A percentile compares a stretch with the other conserved stretches of the same genome.
These are phyloP conservation scores for Aproaerema taeniolella DNA, from an alignment of 2,888 invertebrate genomes.

Conservation along the genomic window DNA sequence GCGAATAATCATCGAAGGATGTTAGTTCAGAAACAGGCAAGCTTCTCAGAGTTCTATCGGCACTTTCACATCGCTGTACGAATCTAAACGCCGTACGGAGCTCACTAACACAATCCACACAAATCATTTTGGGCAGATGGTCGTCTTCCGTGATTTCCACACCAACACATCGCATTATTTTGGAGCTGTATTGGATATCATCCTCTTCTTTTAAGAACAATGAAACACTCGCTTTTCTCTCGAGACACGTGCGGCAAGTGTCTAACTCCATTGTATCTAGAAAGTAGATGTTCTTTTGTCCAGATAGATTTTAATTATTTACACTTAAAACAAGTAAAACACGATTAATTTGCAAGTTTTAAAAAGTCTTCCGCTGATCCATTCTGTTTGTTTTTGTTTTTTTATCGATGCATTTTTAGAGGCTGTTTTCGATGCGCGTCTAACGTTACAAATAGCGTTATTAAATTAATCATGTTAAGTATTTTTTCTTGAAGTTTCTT, in stretches of 20 bases:
- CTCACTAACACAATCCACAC: constrained; percentile 45
- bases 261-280: constrained; percentile 27
- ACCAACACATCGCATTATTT: constrained; percentile 52
- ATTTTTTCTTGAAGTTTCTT: no score
- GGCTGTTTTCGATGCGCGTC: no score
- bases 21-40: background rate
- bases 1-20: background rate
- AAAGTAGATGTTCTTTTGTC: no score
- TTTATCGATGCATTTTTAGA: no score
- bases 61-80: constrained; percentile 50
- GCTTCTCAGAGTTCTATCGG: constrained; percentile 40
- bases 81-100: constrained; percentile 48
- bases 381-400: no score
- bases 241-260: constrained; percentile 57
- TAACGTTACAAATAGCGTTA: no score
- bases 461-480: no score
- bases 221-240: constrained; percentile 43
- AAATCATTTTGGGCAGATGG: constrained; percentile 52
- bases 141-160: constrained; percentile 49
- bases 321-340: background rate
- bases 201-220: constrained; percentile 46
- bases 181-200: constrained; percentile 43
- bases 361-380: no score
- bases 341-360: background rate
- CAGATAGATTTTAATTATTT: no score